phyloP scores from a whole-genome alignment of 2,888 invertebrate species.

The Incurvaria masculella region DNA sequence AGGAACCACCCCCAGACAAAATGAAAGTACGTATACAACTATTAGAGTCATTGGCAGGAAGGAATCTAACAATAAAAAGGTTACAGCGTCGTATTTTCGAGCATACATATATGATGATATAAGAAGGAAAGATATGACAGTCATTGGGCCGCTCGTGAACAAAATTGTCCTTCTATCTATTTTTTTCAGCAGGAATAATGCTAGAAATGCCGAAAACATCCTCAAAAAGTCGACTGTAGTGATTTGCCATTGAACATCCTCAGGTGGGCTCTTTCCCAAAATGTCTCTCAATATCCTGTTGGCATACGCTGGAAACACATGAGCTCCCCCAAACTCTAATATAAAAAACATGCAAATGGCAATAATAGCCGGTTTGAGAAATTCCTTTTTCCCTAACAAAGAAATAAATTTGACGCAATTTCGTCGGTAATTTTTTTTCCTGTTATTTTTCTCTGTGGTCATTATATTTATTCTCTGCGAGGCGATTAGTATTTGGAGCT shows the following conservation, averaged over 20 bases:
- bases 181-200: slow-evolving; percentile 43
- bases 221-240: slow-evolving; percentile 62
- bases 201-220: slow-evolving; percentile 58
- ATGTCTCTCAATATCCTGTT: slow-evolving; percentile 42
- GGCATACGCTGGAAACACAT: slow-evolving; percentile 47
- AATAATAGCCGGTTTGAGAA: slow-evolving; percentile 43
- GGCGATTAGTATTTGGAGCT: slow-evolving; percentile 24
- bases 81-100: slow-evolving; percentile 30
- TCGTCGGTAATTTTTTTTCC: too few relatives aligned
- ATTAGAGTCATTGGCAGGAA: slow-evolving; percentile 39
- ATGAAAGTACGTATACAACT: slow-evolving; percentile 39
- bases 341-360: slow-evolving; percentile 46
- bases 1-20: slow-evolving; percentile 46
- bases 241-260: slow-evolving; percentile 54
- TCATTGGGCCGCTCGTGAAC: slow-evolving; percentile 39
- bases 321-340: slow-evolving; percentile 47
- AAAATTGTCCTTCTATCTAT: slow-evolving; percentile 39
- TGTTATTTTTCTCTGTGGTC: slow-evolving; percentile 8
- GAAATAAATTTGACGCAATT: too few relatives aligned
- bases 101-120: slow-evolving; percentile 44
- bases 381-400: slow-evolving; percentile 47
- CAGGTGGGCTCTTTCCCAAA: slow-evolving; percentile 31
- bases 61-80: slow-evolving; percentile 32
- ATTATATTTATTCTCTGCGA: slow-evolving; percentile 8
- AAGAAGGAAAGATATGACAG: slow-evolving; percentile 34